Percentiles rank a stretch among this genome's conserved stretches.
These are phyloP conservation scores for Ceratina australensis DNA, from an alignment of 1,140 invertebrate genomes.

Conservation along the genomic window DNA sequence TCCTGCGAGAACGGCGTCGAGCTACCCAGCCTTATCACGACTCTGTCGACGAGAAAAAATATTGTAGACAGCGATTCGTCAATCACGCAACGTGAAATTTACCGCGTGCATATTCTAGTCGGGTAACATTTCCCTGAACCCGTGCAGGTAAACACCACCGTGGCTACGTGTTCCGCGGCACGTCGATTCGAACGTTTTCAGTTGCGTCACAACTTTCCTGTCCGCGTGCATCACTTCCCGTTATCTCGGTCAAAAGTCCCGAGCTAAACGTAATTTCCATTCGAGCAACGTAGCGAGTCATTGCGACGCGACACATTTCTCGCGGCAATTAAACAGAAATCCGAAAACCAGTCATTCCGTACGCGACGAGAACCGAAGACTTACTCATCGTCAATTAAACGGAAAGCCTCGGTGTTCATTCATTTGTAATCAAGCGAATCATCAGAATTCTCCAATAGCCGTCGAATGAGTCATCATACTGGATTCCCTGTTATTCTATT, in stretches of 20 bases:
- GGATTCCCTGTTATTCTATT: too few species aligned
- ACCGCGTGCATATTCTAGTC: too few species aligned
- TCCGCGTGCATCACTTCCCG: background rate
- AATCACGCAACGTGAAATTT: too few species aligned
- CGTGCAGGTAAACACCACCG: background rate
- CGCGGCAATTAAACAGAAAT: background rate
- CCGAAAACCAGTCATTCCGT: too few species aligned
- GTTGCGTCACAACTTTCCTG: slow-evolving; percentile 29
- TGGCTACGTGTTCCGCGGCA: slow-evolving; percentile 21
- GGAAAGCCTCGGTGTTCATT: too few species aligned
- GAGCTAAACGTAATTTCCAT: slow-evolving; percentile 7
- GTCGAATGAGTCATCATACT: too few species aligned
- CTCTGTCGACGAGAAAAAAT: slow-evolving; percentile 80
- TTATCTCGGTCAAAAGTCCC: slow-evolving; percentile 32
- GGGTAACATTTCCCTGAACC: background rate
- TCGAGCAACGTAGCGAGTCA: background rate
- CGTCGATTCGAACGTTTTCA: background rate
- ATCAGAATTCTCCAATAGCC: too few species aligned
- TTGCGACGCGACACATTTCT: background rate
- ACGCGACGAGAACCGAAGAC: too few species aligned
- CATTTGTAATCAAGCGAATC: too few species aligned
- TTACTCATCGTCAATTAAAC: too few species aligned
- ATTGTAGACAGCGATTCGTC: background rate
- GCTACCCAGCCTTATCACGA: slow-evolving; percentile 90
- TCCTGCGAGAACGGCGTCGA: slow-evolving; percentile 86